Conservation (phyloP, 2,113 vertebrate species). For the Lophotis ruficrista region DNA sequence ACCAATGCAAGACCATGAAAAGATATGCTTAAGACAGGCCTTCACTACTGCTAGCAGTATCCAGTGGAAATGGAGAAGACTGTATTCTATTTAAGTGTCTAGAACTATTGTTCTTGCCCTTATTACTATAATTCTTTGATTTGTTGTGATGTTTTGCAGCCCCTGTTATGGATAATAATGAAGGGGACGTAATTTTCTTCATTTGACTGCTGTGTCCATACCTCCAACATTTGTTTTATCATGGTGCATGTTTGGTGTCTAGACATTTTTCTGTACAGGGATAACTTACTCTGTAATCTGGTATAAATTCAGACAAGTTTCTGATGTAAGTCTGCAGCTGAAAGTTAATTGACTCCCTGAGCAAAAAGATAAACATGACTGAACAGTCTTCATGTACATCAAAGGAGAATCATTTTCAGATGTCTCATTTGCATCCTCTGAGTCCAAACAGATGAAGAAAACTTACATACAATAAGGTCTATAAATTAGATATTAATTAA, state of each 20-base stretch:
- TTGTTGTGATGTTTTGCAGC: background rate
- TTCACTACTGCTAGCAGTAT: background rate
- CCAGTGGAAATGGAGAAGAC: background rate
- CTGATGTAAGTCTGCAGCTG: background rate
- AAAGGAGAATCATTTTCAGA: background rate
- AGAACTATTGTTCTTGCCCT: background rate
- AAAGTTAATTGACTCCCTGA: background rate
- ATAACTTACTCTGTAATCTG: background rate
- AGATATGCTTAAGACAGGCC: fast-evolving
- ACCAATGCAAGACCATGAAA: background rate
- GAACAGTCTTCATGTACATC: background rate
- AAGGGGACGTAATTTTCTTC: background rate
- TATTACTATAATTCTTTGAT: background rate
- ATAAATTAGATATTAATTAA: background rate
- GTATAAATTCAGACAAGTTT: background rate
- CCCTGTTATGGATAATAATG: background rate
- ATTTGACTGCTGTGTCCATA: background rate
- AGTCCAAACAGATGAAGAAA: background rate
- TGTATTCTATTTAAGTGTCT: background rate
- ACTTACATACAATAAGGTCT: background rate
- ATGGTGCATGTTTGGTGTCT: background rate
- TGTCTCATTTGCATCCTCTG: background rate
- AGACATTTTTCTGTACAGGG: background rate
- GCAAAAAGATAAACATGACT: background rate
- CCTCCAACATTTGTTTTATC: background rate